Conservation (phyloP, 2,113 vertebrate genomes). For the Calypte anna region DNA sequence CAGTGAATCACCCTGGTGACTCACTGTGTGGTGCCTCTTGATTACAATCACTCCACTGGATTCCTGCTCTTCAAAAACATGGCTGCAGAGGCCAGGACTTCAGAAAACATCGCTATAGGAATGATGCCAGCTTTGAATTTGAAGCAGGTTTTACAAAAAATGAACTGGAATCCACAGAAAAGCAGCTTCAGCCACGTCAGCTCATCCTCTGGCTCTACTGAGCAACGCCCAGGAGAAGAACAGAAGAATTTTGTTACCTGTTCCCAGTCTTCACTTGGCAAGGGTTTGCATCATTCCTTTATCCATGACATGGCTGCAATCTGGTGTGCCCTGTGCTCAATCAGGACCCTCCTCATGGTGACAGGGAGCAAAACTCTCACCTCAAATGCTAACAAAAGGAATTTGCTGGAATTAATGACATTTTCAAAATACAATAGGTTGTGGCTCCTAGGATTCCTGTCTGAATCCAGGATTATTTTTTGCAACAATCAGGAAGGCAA, state of each 20-base stretch:
- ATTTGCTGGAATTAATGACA: neutral
- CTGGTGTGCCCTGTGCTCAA: neutral
- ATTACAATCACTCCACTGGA: neutral
- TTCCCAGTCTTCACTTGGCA: neutral
- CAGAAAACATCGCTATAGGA: neutral
- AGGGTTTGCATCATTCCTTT: neutral
- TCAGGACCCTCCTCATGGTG: neutral
- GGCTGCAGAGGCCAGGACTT: neutral
- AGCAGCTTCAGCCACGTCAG: neutral
- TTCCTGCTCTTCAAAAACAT: neutral
- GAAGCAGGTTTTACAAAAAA: neutral
- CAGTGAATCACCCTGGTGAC: slow-evolving; percentile 57
- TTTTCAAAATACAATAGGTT: neutral
- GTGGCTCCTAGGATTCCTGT: neutral
- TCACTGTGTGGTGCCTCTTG: slow-evolving; percentile 1
- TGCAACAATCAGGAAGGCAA: neutral
- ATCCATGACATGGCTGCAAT: neutral
- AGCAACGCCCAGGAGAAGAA: neutral
- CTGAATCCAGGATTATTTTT: neutral
- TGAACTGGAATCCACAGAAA: neutral
- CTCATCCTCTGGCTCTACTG: neutral
- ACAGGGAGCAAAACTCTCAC: neutral
- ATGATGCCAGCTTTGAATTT: neutral
- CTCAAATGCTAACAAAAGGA: neutral
- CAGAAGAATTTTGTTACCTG: neutral